Base-by-base conservation (phyloP, 2,113 vertebrate genomes). In the Pterocles orientalis region DNA sequence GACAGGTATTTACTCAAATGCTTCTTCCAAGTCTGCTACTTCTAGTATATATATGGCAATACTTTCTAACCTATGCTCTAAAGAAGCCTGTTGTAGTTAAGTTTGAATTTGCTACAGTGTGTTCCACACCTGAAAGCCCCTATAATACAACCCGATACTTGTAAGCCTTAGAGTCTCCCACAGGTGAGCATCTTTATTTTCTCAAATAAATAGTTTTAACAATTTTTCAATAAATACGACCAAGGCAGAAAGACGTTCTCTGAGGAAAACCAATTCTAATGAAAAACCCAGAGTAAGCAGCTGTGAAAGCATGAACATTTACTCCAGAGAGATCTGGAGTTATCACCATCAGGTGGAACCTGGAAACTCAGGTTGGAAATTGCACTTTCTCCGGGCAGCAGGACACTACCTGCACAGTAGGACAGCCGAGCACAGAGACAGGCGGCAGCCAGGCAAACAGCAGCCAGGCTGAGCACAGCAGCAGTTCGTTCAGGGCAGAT, bases 21-120 rank as follows among this genome's bases (percentile, higher is more conserved):
- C 9, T 87, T 36, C 65, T 53, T 43, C 82, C 41, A 12, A 1
- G 14, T 25, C 64, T 75, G 81, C 72, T 45, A 18, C 3, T 36
- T 56, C 39, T 8, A 64, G 28, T 1, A 11, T 3, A 34, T 0
- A 0, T 21, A 31, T n/a, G 31, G 19, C 62, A 70, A 12, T 5
- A 21, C 29, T 45, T 66, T 31, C 18, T 31, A 57, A 10, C 15
- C 36, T n/a, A 17, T 12, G 47, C 3, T 14, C 48, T 45, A 34
- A 36, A 48, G 10, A 33, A 21, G 8, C 7, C 54, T 21, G 31
- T 5, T 25, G 23, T 33, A 41, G 36, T 14, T 10, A 83, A 43
- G 18, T 31, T 9, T 68, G 25, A 43, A 81, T 81, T 86, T 84
- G 14, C 50, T 73, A 62, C 21, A 68, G 39, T 61, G 12, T 53